Conservation (phyloP, 2,113 vertebrate species). For the Pelecanus crispus region DNA sequence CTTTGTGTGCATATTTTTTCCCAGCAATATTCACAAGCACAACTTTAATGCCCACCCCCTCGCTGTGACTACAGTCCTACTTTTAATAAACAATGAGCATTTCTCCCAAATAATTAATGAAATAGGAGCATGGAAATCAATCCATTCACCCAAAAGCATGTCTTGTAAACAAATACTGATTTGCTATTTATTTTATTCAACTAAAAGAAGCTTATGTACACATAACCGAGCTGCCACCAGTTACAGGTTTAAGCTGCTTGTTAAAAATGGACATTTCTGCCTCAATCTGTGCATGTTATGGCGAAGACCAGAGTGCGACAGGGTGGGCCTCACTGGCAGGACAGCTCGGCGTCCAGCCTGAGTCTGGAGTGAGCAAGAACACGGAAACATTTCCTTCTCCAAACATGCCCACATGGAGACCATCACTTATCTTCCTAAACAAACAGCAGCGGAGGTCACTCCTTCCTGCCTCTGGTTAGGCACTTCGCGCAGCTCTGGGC, state of each 20-base stretch:
- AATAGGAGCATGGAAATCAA: neutral
- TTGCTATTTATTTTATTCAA: neutral
- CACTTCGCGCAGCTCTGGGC: neutral
- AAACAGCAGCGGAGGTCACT: neutral
- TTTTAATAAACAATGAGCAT: neutral
- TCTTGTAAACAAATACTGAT: neutral
- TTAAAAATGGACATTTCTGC: neutral
- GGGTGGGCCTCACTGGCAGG: neutral
- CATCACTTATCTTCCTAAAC: neutral
- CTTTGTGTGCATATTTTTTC: neutral
- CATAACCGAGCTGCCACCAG: neutral
- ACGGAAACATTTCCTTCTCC: neutral
- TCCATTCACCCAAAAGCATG: neutral
- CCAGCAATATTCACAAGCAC: neutral
- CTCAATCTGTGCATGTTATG: neutral
- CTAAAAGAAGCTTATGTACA: neutral
- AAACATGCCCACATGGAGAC: neutral
- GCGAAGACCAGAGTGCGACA: fast-evolving
- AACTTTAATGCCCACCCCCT: neutral
- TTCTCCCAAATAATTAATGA: neutral
- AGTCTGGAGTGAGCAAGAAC: neutral
- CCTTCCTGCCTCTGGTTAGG: neutral
- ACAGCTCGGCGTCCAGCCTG: neutral
- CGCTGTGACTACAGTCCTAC: neutral
- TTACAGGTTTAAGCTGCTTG: neutral